phyloP scores from a whole-genome alignment of 1,140 invertebrate species.

The Neodiprion lecontei region DNA sequence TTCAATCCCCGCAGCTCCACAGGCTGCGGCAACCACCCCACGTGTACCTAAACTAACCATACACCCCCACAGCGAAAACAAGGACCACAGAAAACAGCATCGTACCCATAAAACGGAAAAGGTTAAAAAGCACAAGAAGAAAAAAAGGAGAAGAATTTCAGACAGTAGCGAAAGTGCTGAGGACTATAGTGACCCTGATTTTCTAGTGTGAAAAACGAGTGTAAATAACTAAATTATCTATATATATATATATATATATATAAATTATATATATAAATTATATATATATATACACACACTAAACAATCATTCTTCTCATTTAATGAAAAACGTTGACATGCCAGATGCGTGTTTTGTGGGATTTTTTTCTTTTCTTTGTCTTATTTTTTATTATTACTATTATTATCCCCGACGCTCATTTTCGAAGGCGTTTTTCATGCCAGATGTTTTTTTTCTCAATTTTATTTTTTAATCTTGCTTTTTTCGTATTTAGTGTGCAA shows the following conservation, averaged over 20 bases:
- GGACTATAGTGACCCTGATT: slow-evolving; percentile 76
- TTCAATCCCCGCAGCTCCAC: slow-evolving; percentile 48
- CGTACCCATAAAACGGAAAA: slow-evolving; percentile 68
- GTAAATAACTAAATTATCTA: slow-evolving; percentile 3
- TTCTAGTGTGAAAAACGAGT: slow-evolving; percentile 56
- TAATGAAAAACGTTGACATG: not conserved
- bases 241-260: slow-evolving; percentile 8
- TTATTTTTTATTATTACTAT: too few relatives aligned
- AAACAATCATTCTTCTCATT: not conserved
- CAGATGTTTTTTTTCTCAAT: not conserved
- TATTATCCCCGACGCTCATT: too few relatives aligned
- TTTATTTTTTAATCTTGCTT: slow-evolving; percentile 2
- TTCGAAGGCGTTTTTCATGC: not conserved
- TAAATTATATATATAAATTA: slow-evolving; percentile 16
- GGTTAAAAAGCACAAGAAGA: slow-evolving; percentile 72
- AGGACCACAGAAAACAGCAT: slow-evolving; percentile 59
- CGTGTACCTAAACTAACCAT: slow-evolving; percentile 63
- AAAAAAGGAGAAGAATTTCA: slow-evolving; percentile 70
- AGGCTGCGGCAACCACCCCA: slow-evolving; percentile 49
- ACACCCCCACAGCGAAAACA: slow-evolving; percentile 59
- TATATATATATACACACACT: not conserved
- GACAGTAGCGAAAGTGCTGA: slow-evolving; percentile 72
- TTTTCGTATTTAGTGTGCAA: not conserved
- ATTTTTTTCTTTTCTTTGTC: too few relatives aligned
- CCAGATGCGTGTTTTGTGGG: too few relatives aligned